These are phyloP conservation scores for Agrypnia vestita DNA, from an alignment of 1,140 invertebrate species.

Conservation along the genomic window DNA sequence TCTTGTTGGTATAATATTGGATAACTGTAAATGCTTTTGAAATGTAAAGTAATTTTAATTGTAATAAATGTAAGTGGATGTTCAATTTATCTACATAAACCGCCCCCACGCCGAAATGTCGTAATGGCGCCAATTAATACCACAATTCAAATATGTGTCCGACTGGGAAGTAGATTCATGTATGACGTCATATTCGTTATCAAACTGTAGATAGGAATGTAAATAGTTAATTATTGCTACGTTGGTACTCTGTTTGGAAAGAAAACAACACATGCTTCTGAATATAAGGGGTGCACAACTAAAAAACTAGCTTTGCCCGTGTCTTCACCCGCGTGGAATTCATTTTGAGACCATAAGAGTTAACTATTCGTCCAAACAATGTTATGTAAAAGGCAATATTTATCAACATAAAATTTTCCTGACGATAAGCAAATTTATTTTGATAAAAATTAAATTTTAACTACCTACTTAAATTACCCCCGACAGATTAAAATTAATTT, in stretches of 20 bases:
- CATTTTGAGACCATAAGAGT: too few species aligned
- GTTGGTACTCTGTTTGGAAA: conserved; percentile 1
- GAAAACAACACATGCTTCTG: conserved; percentile 17
- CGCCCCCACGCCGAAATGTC: conserved; percentile 5
- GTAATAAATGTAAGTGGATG: conserved; percentile 34
- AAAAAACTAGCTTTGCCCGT: too few species aligned
- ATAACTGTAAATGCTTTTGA: neutral
- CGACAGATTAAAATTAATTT: too few species aligned
- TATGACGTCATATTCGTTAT: conserved; percentile 38
- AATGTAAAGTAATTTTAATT: conserved; percentile 18
- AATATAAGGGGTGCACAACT: neutral
- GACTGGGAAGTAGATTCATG: conserved; percentile 34
- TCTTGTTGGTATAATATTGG: too few species aligned
- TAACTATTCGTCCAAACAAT: too few species aligned
- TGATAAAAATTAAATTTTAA: too few species aligned
- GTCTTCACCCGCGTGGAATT: too few species aligned
- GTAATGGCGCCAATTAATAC: conserved; percentile 32
- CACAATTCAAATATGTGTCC: conserved; percentile 27
- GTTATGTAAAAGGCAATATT: too few species aligned
- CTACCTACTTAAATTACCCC: too few species aligned
- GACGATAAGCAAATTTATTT: too few species aligned
- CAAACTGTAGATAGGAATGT: conserved; percentile 56
- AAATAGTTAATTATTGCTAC: conserved; percentile 52
- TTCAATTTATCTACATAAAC: conserved; percentile 38
- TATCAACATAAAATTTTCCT: too few species aligned